A percentile compares a stretch with the other conserved stretches of the same genome.
Evolutionary conservation across 2,888 invertebrate genomes (phyloP).

Genomic region (Kryphioiulus occultus): DNA sequence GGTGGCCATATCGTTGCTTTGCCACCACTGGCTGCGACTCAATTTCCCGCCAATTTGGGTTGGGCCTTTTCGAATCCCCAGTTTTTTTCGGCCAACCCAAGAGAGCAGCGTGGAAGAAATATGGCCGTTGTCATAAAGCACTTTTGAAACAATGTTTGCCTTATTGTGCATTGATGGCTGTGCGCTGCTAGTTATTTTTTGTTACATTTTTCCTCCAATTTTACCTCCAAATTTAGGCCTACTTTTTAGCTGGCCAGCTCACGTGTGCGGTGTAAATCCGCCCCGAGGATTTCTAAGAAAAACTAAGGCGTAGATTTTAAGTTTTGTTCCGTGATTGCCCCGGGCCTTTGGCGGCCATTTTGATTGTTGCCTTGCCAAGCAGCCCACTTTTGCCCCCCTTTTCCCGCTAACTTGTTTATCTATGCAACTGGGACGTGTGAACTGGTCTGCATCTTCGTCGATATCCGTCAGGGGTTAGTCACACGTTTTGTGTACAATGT

Average conservation of each 20-base stretch:
- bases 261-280: constrained; percentile 38
- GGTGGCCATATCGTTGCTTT: not conserved
- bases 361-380: not conserved
- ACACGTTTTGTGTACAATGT: not conserved
- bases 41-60: constrained; percentile 42
- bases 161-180: not conserved
- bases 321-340: constrained; percentile 39
- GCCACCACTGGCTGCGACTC: not conserved
- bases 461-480: constrained; percentile 39
- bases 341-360: not conserved
- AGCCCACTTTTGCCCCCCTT: not conserved
- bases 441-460: constrained; percentile 4
- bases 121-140: constrained; percentile 43
- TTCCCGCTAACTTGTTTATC: not conserved
- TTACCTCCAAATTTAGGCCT: constrained; percentile 33
- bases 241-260: constrained; percentile 13
- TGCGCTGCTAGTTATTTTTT: not conserved
- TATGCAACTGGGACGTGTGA: constrained; percentile 37
- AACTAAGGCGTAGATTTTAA: constrained; percentile 32
- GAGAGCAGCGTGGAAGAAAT: constrained; percentile 1
- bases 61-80: constrained; percentile 4
- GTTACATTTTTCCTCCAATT: not conserved
- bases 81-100: constrained; percentile 11
- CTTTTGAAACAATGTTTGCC: constrained; percentile 44
- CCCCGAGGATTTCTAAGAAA: constrained; percentile 37